Base-by-base conservation (phyloP, 1,140 invertebrate species). In the Lutraria rhynchaena region DNA sequence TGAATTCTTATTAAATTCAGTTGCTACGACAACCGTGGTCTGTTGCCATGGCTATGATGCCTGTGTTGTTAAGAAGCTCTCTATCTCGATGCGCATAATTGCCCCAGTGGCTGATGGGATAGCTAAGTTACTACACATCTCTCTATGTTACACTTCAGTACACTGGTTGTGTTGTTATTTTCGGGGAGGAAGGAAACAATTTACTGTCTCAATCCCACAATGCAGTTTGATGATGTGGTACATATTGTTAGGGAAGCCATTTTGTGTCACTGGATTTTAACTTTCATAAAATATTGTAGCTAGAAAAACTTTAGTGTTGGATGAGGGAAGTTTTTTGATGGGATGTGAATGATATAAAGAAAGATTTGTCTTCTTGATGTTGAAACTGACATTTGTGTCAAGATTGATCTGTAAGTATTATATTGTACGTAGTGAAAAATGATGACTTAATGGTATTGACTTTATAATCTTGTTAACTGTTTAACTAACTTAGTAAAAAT, bases 21-120 rank as follows among this genome's bases (percentile, higher is more conserved):
- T 84, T 84, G 65, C 83, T 69, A 81, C 46, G 83, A 70, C 81
- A 85, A 85, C 84, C 70, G 84, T 76, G 81, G 70, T 78, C 81
- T 75, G 84, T 85, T 81, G 53, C 81, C 78, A 85, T 85, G 84
- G 77, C 44, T 63, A 85, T 85, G 84, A 85, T 85, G 84, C 84
- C 58, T 83, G 84, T 70, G 73, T 83, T 81, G 75, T 67, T 63
- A 78, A 80, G 77, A 81, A 53, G 51, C 67, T 78, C 44, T 41
- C 60, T 63, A 67, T 80, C 69, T 70, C 63, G 44, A 44, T 57
- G 76, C 61, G 69, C 57, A 61, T 65, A 74, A 83, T 70, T 81
- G 73, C 74, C 60, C 75, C 76, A 80, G 60, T 81, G 63, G 70
- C 55, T 69, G 46, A 70, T 80, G 76, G 76, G 76, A 80, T 80